phyloP scores from a whole-genome alignment of 2,113 vertebrate species.

The Delphinapterus leucas region DNA sequence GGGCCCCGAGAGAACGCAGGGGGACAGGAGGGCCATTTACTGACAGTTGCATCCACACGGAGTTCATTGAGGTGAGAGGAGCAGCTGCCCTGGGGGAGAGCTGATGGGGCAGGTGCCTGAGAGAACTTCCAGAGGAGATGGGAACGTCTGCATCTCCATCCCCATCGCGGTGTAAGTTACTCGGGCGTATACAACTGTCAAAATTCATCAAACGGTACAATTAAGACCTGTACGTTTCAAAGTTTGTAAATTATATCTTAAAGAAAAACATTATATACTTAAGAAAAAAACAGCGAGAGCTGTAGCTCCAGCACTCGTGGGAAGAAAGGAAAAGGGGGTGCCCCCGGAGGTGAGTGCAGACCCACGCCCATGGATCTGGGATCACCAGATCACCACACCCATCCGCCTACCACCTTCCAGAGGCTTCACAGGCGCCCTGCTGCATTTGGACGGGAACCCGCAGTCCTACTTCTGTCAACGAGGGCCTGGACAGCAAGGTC shows the following conservation, averaged over 20 bases:
- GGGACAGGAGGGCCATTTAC: background rate
- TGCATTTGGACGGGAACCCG: conserved; percentile 20
- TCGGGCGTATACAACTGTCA: background rate
- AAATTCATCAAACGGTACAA: background rate
- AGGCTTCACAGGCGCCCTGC: conserved; percentile 54
- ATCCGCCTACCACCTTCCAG: background rate
- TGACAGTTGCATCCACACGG: fast-evolving
- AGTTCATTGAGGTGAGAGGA: fast-evolving
- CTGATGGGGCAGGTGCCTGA: fast-evolving
- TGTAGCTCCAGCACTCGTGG: background rate
- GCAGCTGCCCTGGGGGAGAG: background rate
- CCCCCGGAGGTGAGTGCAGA: background rate
- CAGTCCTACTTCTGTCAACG: conserved; percentile 55
- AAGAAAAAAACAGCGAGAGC: background rate
- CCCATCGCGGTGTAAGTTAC: background rate
- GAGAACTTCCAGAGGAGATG: background rate
- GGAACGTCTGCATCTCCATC: fast-evolving
- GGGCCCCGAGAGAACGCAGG: fast-evolving
- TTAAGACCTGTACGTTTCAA: background rate
- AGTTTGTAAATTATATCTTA: background rate
- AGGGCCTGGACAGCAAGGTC: conserved; percentile 48
- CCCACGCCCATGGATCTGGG: too few species aligned
- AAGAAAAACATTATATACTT: background rate
- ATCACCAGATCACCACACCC: background rate
- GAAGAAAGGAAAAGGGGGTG: background rate